Conservation (phyloP, 2,797 vertebrate genomes). For the Tapera naevia region DNA sequence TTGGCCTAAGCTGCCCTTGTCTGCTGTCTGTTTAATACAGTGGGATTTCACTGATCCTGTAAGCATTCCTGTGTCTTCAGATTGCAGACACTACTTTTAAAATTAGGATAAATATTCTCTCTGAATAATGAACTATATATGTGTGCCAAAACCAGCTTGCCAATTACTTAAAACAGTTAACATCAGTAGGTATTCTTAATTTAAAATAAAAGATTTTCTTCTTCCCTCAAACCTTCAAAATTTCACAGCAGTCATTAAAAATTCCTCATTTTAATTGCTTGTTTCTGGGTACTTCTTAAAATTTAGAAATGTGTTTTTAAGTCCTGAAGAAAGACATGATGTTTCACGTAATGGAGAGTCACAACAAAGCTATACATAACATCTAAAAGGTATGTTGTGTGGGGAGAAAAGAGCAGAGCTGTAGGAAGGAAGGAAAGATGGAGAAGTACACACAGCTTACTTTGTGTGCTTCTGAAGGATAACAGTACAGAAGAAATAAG, state of each 20-base stretch:
- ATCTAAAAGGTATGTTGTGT: not conserved
- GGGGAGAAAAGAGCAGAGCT: not conserved
- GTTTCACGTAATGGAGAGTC: not conserved
- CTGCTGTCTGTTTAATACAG: not conserved
- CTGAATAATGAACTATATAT: not conserved
- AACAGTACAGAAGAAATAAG: not conserved
- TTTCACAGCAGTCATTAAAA: not conserved
- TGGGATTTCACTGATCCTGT: not conserved
- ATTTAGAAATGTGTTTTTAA: not conserved
- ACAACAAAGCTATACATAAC: not conserved
- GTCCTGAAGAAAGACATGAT: not conserved
- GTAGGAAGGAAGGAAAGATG: not conserved
- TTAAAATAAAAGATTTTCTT: not conserved
- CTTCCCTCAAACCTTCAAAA: not conserved
- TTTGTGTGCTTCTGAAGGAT: not conserved
- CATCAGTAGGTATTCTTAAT: not conserved
- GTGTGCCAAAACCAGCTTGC: not conserved
- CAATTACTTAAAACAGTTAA: not conserved
- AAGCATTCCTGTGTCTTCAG: not conserved
- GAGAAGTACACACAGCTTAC: not conserved
- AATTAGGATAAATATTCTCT: not conserved
- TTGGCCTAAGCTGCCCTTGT: not conserved
- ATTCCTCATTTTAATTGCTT: not conserved
- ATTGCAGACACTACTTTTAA: not conserved
- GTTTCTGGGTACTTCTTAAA: not conserved